phyloP scores from a whole-genome alignment of 2,888 invertebrate genomes.

The Exephanes ischioxanthus region DNA sequence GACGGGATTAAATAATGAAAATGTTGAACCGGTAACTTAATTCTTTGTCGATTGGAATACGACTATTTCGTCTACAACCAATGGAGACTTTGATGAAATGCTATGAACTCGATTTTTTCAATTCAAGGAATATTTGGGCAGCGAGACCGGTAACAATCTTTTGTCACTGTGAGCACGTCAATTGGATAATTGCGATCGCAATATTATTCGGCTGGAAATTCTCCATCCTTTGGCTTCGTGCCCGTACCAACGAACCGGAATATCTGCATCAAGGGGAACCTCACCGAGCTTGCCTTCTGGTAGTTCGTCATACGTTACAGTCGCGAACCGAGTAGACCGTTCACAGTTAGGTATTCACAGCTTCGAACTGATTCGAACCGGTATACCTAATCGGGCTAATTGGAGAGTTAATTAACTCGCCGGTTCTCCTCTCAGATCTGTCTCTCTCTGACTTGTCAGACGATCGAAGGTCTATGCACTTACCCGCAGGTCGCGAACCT shows the following conservation, averaged over 20 bases:
- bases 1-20: not conserved
- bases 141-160: not conserved
- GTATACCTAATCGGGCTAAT: conserved; percentile 54
- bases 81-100: too few species aligned
- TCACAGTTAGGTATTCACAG: conserved; percentile 42
- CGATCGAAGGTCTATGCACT: conserved; percentile 40
- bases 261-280: not conserved
- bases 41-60: not conserved
- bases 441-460: conserved; percentile 25
- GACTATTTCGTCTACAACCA: not conserved
- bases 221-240: conserved; percentile 5
- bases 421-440: conserved; percentile 16
- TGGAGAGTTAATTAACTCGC: conserved; percentile 52
- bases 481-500: conserved; percentile 19
- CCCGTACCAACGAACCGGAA: not conserved
- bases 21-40: not conserved
- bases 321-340: conserved; percentile 16
- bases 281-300: not conserved
- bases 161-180: not conserved
- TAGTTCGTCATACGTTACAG: conserved; percentile 10
- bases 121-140: too few species aligned
- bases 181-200: not conserved
- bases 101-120: too few species aligned
- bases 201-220: not conserved
- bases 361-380: conserved; percentile 55